Evolutionary conservation across 2,888 invertebrate genomes (phyloP).

Genomic region (Drosophila testacea): DNA sequence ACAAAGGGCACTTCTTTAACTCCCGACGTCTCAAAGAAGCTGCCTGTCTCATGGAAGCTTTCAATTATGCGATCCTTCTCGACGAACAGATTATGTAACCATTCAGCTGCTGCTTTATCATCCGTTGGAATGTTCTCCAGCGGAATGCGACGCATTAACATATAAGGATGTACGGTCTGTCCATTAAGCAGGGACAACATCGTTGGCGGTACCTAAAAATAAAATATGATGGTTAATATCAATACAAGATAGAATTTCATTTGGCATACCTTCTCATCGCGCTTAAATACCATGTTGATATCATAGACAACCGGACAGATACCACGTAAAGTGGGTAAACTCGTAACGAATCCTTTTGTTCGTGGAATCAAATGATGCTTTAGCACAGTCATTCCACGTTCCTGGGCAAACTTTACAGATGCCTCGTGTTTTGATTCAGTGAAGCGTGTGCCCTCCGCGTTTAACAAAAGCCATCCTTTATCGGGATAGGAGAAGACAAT

Average conservation of each 20-base stretch:
- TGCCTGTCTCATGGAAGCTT: slow-evolving; percentile 87
- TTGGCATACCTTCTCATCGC: slow-evolving; percentile 86
- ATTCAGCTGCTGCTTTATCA: slow-evolving; percentile 89
- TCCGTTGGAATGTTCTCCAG: slow-evolving; percentile 92
- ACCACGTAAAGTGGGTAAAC: slow-evolving; percentile 92
- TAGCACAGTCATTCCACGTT: slow-evolving; percentile 93
- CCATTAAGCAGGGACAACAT: slow-evolving; percentile 92
- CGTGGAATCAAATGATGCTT: slow-evolving; percentile 97
- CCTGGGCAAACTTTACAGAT: slow-evolving; percentile 93
- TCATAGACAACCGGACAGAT: slow-evolving; percentile 94
- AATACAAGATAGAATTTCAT: neutral
- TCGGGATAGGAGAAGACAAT: slow-evolving; percentile 95
- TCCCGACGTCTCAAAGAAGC: slow-evolving; percentile 92
- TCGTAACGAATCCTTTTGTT: slow-evolving; percentile 96
- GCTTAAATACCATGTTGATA: slow-evolving; percentile 90
- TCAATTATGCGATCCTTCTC: slow-evolving; percentile 89
- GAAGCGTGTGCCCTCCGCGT: slow-evolving; percentile 97
- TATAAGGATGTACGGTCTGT: slow-evolving; percentile 89
- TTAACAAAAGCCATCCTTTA: slow-evolving; percentile 94
- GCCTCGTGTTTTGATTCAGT: slow-evolving; percentile 94
- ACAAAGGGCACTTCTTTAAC: slow-evolving; percentile 88
- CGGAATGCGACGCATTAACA: slow-evolving; percentile 93
- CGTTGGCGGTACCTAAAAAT: slow-evolving; percentile 88
- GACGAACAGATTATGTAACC: slow-evolving; percentile 93
- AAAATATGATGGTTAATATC: no score